Base-by-base conservation (phyloP, 2,113 vertebrate species). In the Crotalus tigris region DNA sequence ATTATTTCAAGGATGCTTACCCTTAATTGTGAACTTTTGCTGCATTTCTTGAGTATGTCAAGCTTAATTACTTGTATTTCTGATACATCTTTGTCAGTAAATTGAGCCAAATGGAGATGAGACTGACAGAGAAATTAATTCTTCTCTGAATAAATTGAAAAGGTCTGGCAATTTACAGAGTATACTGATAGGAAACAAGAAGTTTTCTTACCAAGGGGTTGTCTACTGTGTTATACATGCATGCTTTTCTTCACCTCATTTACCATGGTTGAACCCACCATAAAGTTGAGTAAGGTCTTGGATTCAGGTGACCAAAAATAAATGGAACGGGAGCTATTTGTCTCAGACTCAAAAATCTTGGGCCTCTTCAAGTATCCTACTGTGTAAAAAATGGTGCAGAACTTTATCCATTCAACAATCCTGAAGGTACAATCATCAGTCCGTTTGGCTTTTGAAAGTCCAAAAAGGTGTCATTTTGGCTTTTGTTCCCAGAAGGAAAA, bases 1-100 rank as follows among this genome's bases (percentile, higher is more conserved):
- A 57, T 33, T 88, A 89, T 94, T 96, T 93, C 93, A 94, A 93
- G 94, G 89, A 24, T 90, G n/a, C 46, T 95, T 93, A 89, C 88
- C 75, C 55, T 92, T 93, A 91, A 86, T 87, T 92, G 39, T 13
- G 53, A 95, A 88, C 75, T 92, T 94, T 94, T 95, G 91, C 93
- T 94, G 91, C 91, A 75, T 91, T 94, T 94, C 64, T 85, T 89
- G 81, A 92, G 88, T 39, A 59, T 2, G 5, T 90, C 92, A 87
- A 0, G 0, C 88, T 94, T 94, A 94, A 91, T 55, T 91, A 51
- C 51, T 58, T 69, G 9, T 11, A 64, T 90, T 95, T 94, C 49
- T 93, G 90, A 19, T 46, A 61, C 44, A 92, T 91, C 92, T 91
- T 92, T 89, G 64, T 88, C 91, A 81, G 75, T 53, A 57, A 95